A percentile compares a stretch with the other conserved stretches of the same genome.
Evolutionary conservation across 1,140 invertebrate genomes (phyloP).

Genomic region (Archivesica marissinica): DNA sequence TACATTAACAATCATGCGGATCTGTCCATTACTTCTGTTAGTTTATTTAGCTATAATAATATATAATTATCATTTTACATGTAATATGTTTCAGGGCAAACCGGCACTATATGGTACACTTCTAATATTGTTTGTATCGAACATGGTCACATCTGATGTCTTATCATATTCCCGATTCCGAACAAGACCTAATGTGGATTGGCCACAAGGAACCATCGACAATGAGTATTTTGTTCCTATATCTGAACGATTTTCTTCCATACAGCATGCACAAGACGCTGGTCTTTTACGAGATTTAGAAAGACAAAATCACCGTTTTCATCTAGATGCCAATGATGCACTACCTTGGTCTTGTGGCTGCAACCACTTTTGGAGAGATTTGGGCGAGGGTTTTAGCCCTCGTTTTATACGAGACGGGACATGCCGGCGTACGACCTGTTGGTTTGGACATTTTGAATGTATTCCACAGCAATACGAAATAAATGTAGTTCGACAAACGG

Average conservation of each 20-base stretch:
- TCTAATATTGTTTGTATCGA: background rate
- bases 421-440: constrained; percentile 23
- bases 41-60: too few relatives aligned
- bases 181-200: background rate
- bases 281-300: background rate
- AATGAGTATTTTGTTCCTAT: background rate
- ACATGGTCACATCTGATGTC: background rate
- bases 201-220: background rate
- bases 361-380: constrained; percentile 38
- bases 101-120: background rate
- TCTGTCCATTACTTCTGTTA: too few relatives aligned
- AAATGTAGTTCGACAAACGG: background rate
- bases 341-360: constrained; percentile 52
- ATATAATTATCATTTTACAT: too few relatives aligned
- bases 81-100: too few relatives aligned
- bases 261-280: background rate
- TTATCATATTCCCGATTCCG: background rate
- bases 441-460: constrained; percentile 49
- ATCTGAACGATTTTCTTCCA: background rate
- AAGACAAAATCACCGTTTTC: background rate
- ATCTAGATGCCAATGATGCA: background rate
- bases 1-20: too few relatives aligned
- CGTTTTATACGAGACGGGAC: constrained; percentile 28
- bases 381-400: constrained; percentile 7
- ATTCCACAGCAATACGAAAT: constrained; percentile 27